Conservation (phyloP, 2,113 vertebrate species). For the Mola mola region DNA sequence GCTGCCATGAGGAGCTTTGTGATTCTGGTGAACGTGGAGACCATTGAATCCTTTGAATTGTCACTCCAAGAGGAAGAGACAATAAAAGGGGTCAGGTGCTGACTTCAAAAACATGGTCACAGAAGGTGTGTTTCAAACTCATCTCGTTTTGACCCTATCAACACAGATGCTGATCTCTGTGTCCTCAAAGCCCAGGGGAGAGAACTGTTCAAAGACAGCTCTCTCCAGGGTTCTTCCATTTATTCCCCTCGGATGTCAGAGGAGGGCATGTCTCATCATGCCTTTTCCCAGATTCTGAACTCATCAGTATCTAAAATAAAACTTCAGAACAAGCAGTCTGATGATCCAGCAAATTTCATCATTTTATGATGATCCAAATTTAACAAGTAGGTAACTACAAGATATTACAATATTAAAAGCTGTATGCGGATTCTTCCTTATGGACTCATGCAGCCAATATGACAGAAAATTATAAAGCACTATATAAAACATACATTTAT, state of each 20-base stretch:
- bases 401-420: no score
- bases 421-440: no score
- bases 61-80: conserved; percentile 62
- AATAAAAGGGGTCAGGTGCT: conserved; percentile 66
- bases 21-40: conserved; percentile 47
- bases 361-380: no score
- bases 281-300: conserved; percentile 7
- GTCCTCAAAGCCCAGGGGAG: conserved; percentile 38
- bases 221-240: conserved; percentile 49
- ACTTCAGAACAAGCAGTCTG: conserved; percentile 22
- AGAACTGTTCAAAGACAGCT: conserved; percentile 56
- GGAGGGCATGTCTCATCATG: conserved; percentile 43
- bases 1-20: conserved; percentile 65
- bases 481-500: no score
- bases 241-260: conserved; percentile 34
- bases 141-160: conserved; percentile 51
- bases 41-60: conserved; percentile 71
- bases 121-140: conserved; percentile 40
- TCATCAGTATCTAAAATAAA: conserved; percentile 29
- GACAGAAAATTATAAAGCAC: no score
- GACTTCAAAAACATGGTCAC: conserved; percentile 60
- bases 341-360: neutral
- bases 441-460: no score
- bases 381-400: no score
- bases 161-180: conserved; percentile 47